Conservation (phyloP, 2,113 vertebrate species). For the Pipa parva region DNA sequence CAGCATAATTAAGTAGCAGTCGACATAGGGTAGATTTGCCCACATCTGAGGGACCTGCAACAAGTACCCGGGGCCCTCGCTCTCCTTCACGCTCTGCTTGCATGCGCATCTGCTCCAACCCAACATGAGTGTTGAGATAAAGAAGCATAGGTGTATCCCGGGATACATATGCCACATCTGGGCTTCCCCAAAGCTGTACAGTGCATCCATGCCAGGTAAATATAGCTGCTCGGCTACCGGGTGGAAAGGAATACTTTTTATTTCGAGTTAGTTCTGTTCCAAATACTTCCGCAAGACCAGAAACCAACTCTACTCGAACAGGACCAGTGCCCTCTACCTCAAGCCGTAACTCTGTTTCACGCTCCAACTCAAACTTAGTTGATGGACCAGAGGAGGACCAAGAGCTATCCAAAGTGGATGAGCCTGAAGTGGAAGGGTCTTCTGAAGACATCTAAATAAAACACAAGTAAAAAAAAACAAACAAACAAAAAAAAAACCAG, state of each 20-base stretch:
- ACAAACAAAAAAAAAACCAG: too few species aligned
- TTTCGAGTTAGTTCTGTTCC: slow-evolving; percentile 93
- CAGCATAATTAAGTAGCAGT: slow-evolving; percentile 86
- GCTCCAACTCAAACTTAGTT: slow-evolving; percentile 85
- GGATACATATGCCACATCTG: slow-evolving; percentile 92
- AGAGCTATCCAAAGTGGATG: background rate
- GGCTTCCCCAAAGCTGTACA: slow-evolving; percentile 85
- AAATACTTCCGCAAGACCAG: slow-evolving; percentile 90
- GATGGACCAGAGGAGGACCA: slow-evolving; percentile 37
- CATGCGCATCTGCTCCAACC: slow-evolving; percentile 93
- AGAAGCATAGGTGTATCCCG: slow-evolving; percentile 95
- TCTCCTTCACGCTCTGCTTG: slow-evolving; percentile 92
- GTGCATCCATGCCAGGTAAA: slow-evolving; percentile 97
- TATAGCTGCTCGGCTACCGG: slow-evolving; percentile 89
- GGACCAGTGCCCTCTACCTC: slow-evolving; percentile 88
- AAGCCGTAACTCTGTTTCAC: slow-evolving; percentile 93
- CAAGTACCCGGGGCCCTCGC: slow-evolving; percentile 90
- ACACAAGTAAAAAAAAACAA: too few species aligned
- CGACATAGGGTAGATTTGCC: slow-evolving; percentile 91
- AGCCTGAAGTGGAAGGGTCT: background rate
- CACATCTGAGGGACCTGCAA: slow-evolving; percentile 90
- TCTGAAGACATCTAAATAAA: slow-evolving; percentile 31
- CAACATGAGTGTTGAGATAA: slow-evolving; percentile 93
- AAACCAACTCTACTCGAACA: slow-evolving; percentile 84
- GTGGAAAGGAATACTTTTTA: slow-evolving; percentile 91